Percentiles rank a stretch among this genome's conserved stretches.
These are phyloP conservation scores for Barypeithes pellucidus DNA, from an alignment of 2,888 invertebrate species.

Conservation along the genomic window DNA sequence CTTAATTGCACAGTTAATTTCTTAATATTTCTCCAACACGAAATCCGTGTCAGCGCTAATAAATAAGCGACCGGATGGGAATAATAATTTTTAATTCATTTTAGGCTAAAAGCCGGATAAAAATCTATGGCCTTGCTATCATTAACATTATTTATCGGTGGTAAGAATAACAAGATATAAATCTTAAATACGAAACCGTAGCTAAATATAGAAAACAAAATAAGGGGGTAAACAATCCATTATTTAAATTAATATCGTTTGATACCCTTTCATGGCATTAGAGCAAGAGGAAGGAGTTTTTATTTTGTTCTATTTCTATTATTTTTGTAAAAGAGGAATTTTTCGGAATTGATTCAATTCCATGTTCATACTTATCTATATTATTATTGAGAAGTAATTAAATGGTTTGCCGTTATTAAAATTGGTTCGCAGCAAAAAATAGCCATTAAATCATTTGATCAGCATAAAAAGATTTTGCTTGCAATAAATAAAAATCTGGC, in stretches of 20 bases:
- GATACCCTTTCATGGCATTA: background rate
- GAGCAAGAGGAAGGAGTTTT: background rate
- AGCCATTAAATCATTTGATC: too few species aligned
- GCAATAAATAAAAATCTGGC: too few species aligned
- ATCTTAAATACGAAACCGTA: slow-evolving; percentile 16
- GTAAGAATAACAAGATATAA: slow-evolving; percentile 22
- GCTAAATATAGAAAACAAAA: slow-evolving; percentile 9
- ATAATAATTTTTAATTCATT: slow-evolving; percentile 34
- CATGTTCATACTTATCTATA: too few species aligned
- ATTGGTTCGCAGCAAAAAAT: too few species aligned
- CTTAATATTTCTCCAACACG: slow-evolving; percentile 13
- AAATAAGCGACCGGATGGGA: slow-evolving; percentile 15
- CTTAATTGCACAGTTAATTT: background rate
- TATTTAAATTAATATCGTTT: slow-evolving; percentile 1
- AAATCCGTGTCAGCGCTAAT: slow-evolving; percentile 2
- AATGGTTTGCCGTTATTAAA: too few species aligned
- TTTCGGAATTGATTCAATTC: too few species aligned
- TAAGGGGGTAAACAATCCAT: slow-evolving; percentile 13
- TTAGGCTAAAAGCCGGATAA: slow-evolving; percentile 29
- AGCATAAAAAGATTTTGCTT: too few species aligned
- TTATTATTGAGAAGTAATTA: too few species aligned
- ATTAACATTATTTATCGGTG: slow-evolving; percentile 29
- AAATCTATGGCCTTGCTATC: slow-evolving; percentile 21
- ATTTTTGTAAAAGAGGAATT: background rate
- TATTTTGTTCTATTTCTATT: background rate